Conservation (phyloP, 2,113 vertebrate genomes). For the Bujurquina vittata region DNA sequence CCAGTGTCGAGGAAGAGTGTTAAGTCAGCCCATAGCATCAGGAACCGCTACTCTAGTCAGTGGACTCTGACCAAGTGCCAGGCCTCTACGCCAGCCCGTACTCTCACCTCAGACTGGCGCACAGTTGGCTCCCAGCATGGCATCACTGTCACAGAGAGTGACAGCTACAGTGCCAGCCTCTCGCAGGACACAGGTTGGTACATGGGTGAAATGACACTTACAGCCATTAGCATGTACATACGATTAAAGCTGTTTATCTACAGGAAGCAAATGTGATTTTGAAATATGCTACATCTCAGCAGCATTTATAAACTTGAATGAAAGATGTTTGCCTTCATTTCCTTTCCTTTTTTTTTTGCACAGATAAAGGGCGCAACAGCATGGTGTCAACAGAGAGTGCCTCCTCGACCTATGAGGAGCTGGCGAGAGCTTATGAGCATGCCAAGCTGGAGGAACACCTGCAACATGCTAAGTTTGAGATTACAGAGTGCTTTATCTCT, state of each 20-base stretch:
- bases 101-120: constrained; percentile 97
- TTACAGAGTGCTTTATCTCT: constrained; percentile 97
- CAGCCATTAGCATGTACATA: constrained; percentile 28
- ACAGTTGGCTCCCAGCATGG: constrained; percentile 96
- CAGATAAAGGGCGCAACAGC: constrained; percentile 97
- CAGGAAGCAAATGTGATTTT: background rate
- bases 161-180: constrained; percentile 98
- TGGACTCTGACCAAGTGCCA: constrained; percentile 99
- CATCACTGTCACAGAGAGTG: constrained; percentile 96
- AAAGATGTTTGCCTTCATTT: background rate
- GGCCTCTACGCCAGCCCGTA: constrained; percentile 93
- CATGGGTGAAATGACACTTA: constrained; percentile 36
- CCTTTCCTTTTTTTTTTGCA: background rate
- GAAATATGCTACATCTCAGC: background rate
- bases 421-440: constrained; percentile 93
- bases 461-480: constrained; percentile 96
- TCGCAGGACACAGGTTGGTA: constrained; percentile 95
- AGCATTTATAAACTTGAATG: background rate
- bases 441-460: constrained; percentile 96
- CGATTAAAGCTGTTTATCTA: background rate
- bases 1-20: constrained; percentile 96
- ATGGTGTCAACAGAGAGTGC: constrained; percentile 98
- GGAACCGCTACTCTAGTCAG: constrained; percentile 97
- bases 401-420: constrained; percentile 94
- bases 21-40: constrained; percentile 94